Evolutionary conservation across 2,888 invertebrate genomes (phyloP).

Genomic region (Leptinotarsa haldemani): DNA sequence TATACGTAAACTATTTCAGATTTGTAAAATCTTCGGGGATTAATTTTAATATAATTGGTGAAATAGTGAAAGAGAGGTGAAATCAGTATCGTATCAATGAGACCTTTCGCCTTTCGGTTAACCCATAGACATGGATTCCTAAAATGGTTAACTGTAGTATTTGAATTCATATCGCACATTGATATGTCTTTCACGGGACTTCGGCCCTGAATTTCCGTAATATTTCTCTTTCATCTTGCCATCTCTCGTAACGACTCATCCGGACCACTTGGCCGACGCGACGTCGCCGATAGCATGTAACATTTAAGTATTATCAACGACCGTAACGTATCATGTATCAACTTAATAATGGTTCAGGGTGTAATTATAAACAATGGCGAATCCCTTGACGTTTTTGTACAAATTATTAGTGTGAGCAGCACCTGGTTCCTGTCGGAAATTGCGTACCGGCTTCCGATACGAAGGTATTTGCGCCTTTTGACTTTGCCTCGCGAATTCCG

Average conservation of each 20-base stretch:
- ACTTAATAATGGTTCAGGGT: constrained; percentile 38
- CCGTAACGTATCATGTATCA: constrained; percentile 45
- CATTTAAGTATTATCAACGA: constrained; percentile 12
- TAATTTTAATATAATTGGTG: no score
- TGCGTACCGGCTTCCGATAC: constrained; percentile 40
- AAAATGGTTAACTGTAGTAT: no score
- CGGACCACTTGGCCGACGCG: neutral
- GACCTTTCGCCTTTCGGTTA: no score
- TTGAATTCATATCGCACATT: no score
- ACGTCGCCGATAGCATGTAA: neutral
- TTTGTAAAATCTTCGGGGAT: no score
- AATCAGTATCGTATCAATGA: no score
- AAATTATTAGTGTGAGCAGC: constrained; percentile 44
- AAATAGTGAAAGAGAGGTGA: no score
- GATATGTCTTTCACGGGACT: no score
- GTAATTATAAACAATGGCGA: constrained; percentile 48
- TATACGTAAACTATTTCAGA: no score
- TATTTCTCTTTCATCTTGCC: neutral
- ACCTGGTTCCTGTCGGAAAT: constrained; percentile 50
- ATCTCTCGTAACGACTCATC: neutral
- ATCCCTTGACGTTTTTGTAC: constrained; percentile 46
- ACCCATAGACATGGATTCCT: no score
- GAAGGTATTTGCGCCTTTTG: constrained; percentile 21
- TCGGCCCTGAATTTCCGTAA: no score
- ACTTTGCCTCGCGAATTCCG: constrained; percentile 26